phyloP scores from a whole-genome alignment of 1,140 invertebrate species.

The Apis florea region DNA sequence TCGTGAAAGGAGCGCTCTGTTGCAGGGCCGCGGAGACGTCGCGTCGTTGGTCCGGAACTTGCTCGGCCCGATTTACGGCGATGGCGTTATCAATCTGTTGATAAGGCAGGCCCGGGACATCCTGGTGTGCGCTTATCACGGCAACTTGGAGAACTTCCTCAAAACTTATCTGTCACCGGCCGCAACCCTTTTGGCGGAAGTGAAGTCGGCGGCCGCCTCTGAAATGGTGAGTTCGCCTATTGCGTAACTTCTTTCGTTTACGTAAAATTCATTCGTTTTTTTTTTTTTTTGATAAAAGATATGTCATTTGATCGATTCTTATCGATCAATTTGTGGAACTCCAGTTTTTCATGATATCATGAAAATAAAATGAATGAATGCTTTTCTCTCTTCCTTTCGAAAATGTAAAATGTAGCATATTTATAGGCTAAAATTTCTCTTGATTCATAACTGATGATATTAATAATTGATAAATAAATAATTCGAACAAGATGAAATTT shows the following conservation, averaged over 20 bases:
- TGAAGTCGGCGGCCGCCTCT: constrained; percentile 74
- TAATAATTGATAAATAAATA: too few species aligned
- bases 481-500: too few species aligned
- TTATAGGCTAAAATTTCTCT: too few species aligned
- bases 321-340: too few species aligned
- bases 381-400: too few species aligned
- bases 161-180: constrained; percentile 84
- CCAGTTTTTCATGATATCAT: too few species aligned
- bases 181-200: constrained; percentile 80
- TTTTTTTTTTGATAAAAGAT: too few species aligned
- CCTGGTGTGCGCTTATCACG: constrained; percentile 84
- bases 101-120: constrained; percentile 85
- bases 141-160: constrained; percentile 83
- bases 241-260: neutral
- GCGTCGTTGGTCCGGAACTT: constrained; percentile 83
- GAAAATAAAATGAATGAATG: too few species aligned
- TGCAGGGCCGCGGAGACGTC: constrained; percentile 81
- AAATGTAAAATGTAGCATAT: too few species aligned
- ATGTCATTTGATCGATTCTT: too few species aligned
- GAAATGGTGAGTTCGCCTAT: constrained; percentile 74
- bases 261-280: too few species aligned
- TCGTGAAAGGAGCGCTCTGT: constrained; percentile 32
- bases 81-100: constrained; percentile 82
- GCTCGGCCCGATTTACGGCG: constrained; percentile 83
- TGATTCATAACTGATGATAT: too few species aligned